Base-by-base conservation (phyloP, 2,113 vertebrate genomes). In the Proterorhinus semilunaris region DNA sequence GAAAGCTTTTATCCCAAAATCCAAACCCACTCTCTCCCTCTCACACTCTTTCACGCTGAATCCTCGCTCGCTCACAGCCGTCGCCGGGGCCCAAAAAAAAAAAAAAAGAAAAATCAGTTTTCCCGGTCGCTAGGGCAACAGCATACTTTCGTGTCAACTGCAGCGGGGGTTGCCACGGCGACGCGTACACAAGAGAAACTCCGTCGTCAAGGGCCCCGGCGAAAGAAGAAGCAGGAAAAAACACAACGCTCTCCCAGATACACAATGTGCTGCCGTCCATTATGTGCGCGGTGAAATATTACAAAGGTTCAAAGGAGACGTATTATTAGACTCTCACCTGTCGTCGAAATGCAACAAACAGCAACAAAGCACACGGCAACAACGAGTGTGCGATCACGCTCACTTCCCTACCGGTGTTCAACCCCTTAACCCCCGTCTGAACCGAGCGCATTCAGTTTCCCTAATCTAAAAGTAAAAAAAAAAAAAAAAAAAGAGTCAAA, bases 61-160 rank as follows among this genome's bases (percentile, higher is more conserved):
- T 5, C 27, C 27, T 36, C 71, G 77, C 72, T 69, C 65, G 67
- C 65, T 59, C 27, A 36, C 27, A 36, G 69, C 72, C 80, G 82
- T 78, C 88, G 65, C 82, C 81, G 21, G 21, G 21, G 21, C 21
- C 21, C 1, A 21, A 21, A 21, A 21, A 21, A 87, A 93, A 92
- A 90, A 93, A 93, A 95, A 95, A 95, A 36, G 4, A 36, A 36
- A 36, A 36, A 36, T 94, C 94, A 94, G 93, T 95, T 95, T 95
- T 93, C 93, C 93, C 7, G 27, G 94, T 96, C 95, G 93, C 96
- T 93, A 94, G 76, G 94, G 95, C 93, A 96, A 96, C 96, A 93
- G 92, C 94, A 95, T 95, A 95, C 94, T 96, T 96, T 96, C 93
- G 93, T 95, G 96, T 95, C 94, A 97, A 96, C 95, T 93, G 94